Conservation (phyloP, 2,888 invertebrate species). For the Drosophila longiperda region DNA sequence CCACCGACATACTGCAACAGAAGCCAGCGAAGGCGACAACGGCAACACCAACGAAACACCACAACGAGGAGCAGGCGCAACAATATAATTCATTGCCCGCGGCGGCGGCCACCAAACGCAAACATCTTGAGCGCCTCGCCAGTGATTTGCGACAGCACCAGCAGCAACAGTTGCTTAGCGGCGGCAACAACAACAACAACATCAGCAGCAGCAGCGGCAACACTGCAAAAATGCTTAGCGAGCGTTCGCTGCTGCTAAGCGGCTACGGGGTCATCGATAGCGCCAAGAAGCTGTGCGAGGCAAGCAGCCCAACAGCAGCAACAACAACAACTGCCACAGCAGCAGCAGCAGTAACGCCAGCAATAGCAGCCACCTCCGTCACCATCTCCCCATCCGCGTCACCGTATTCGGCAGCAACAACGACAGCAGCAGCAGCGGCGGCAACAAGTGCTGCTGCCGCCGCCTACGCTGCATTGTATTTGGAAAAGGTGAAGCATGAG, state of each 20-base stretch:
- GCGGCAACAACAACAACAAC: conserved; percentile 38
- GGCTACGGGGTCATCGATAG: conserved; percentile 82
- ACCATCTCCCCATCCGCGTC: conserved; percentile 17
- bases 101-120: conserved; percentile 72
- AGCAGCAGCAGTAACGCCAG: conserved; percentile 29
- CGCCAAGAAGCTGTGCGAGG: conserved; percentile 82
- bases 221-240: conserved; percentile 83
- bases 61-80: conserved; percentile 58
- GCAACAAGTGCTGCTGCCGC: conserved; percentile 69
- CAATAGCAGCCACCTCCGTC: conserved; percentile 20
- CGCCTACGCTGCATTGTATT: conserved; percentile 79
- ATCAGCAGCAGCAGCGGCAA: conserved; percentile 44
- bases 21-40: conserved; percentile 77
- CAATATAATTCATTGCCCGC: conserved; percentile 62
- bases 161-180: conserved; percentile 48
- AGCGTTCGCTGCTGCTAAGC: conserved; percentile 83
- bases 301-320: conserved; percentile 46
- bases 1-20: conserved; percentile 79
- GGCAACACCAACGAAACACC: conserved; percentile 65
- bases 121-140: conserved; percentile 66
- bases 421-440: conserved; percentile 44
- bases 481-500: conserved; percentile 84
- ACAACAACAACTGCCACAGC: conserved; percentile 31
- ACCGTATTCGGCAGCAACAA: conserved; percentile 26
- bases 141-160: conserved; percentile 62